A percentile compares a stretch with the other conserved stretches of the same genome.
These are phyloP conservation scores for Ochropacha duplaris DNA, from an alignment of 2,888 invertebrate genomes.

Conservation along the genomic window DNA sequence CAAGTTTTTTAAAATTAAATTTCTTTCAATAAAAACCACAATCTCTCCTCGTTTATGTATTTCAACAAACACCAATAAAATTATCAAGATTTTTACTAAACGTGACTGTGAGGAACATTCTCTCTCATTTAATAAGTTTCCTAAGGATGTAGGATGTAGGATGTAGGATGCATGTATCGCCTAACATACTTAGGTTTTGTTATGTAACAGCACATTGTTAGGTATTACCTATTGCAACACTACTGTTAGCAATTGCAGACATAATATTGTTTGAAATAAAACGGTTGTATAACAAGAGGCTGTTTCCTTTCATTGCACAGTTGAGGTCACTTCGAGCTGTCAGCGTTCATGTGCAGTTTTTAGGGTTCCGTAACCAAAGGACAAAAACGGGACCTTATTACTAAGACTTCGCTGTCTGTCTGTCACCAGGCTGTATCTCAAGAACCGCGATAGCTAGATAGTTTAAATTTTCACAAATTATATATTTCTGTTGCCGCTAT, in stretches of 20 bases:
- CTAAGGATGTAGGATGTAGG: background rate
- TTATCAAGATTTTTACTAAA: background rate
- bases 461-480: too few relatives aligned
- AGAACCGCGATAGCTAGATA: too few relatives aligned
- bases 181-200: background rate
- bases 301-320: background rate
- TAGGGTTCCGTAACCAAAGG: too few relatives aligned
- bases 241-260: background rate
- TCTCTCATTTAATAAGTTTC: background rate
- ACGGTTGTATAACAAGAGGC: background rate
- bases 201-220: background rate
- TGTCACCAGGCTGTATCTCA: too few relatives aligned
- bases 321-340: background rate
- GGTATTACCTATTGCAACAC: background rate
- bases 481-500: too few relatives aligned
- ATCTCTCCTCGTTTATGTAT: too few relatives aligned
- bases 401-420: too few relatives aligned
- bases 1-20: too few relatives aligned
- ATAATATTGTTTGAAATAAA: slow-evolving; percentile 1
- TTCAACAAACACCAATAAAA: too few relatives aligned
- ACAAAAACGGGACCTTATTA: too few relatives aligned
- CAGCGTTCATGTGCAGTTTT: background rate
- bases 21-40: too few relatives aligned
- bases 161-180: background rate
- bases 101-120: background rate